Evolutionary conservation across 1,140 invertebrate species (phyloP).

Genomic region (Dendroctonus valens): DNA sequence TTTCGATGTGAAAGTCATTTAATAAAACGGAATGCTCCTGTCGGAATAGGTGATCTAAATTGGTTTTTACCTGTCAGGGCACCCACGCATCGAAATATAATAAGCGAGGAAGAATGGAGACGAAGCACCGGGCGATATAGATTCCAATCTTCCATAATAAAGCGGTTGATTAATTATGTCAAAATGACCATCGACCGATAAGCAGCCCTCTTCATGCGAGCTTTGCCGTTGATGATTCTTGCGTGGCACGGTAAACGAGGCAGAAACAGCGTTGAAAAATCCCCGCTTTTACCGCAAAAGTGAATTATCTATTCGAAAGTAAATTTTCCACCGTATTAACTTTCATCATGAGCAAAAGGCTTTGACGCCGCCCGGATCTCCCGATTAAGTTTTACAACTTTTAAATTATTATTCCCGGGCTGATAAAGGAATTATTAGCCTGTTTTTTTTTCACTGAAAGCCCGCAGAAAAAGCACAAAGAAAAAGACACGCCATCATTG

Average conservation of each 20-base stretch:
- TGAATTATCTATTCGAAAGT: constrained; percentile 4
- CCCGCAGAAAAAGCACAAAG: no score
- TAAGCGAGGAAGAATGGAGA: constrained; percentile 14
- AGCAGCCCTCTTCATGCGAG: not conserved
- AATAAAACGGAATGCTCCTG: constrained; percentile 22
- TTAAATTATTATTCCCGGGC: constrained; percentile 21
- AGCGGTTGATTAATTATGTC: constrained; percentile 26
- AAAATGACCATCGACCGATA: constrained; percentile 5
- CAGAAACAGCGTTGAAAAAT: no score
- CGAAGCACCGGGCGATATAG: constrained; percentile 13
- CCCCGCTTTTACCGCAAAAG: not conserved
- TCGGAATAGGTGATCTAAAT: constrained; percentile 25
- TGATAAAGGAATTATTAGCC: constrained; percentile 17
- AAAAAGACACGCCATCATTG: no score
- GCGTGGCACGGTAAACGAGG: no score
- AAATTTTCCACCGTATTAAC: constrained; percentile 1
- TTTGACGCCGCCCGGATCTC: not conserved
- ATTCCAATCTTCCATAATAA: constrained; percentile 25
- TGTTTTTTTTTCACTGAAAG: no score
- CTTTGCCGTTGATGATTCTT: no score
- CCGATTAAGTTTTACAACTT: constrained; percentile 23
- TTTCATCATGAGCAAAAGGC: not conserved
- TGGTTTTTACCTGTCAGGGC: constrained; percentile 23
- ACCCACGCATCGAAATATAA: constrained; percentile 17
- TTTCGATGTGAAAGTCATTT: constrained; percentile 19